phyloP scores from a whole-genome alignment of 2,797 vertebrate species.

The Chelon labrosus region DNA sequence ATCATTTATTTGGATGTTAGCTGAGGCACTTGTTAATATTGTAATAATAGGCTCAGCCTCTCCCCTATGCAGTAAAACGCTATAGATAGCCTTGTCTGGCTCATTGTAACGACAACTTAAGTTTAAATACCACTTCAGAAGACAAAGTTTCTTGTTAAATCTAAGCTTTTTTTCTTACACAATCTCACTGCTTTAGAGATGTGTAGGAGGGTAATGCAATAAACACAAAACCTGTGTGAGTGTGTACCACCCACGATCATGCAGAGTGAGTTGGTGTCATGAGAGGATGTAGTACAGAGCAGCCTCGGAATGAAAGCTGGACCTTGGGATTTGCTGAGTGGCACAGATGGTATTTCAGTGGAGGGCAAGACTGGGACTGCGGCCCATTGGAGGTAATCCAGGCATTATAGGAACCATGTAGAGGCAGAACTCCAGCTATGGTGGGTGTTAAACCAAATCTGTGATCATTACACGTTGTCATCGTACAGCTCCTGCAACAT shows the following conservation, averaged over 20 bases:
- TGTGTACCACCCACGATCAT: conserved; percentile 34
- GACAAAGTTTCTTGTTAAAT: background rate
- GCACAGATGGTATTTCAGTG: conserved; percentile 70
- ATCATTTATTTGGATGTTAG: background rate
- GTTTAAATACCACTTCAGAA: background rate
- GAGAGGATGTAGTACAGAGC: conserved; percentile 65
- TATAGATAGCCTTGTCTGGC: background rate
- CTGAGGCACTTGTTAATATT: background rate
- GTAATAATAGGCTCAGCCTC: background rate
- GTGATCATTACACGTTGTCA: background rate
- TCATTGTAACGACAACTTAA: background rate
- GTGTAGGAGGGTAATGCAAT: conserved; percentile 28
- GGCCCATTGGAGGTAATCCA: conserved; percentile 67
- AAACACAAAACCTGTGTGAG: conserved; percentile 12
- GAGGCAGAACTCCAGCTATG: conserved; percentile 35
- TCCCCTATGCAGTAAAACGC: too few species aligned
- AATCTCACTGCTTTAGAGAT: background rate
- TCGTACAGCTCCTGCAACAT: background rate
- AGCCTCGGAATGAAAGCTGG: conserved; percentile 37
- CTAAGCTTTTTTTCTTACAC: background rate
- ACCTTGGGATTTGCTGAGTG: conserved; percentile 68
- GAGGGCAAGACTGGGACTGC: conserved; percentile 40
- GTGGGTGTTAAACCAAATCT: conserved; percentile 33
- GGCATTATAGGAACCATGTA: conserved; percentile 56
- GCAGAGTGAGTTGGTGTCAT: conserved; percentile 34